Percentiles rank a stretch among this genome's conserved stretches.
These are phyloP conservation scores for Peucedramus taeniatus DNA, from an alignment of 2,113 vertebrate genomes.

Conservation along the genomic window DNA sequence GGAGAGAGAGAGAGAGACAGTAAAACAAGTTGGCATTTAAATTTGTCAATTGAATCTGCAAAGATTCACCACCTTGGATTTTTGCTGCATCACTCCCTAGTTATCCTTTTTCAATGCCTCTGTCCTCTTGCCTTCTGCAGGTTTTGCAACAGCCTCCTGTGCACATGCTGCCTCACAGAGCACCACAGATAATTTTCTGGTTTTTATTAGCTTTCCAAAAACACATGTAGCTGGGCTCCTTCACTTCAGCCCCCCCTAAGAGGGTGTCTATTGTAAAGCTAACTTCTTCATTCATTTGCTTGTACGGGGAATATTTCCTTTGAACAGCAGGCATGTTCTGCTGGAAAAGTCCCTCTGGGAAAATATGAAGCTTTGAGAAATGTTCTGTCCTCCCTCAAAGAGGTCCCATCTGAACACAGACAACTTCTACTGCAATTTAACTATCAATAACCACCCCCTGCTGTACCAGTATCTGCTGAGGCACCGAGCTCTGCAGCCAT, in stretches of 20 bases:
- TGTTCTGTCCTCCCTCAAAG: constrained; percentile 49
- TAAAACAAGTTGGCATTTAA: not conserved
- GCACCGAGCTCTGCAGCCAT: constrained; percentile 31
- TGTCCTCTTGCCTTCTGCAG: not conserved
- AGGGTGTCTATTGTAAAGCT: constrained; percentile 38
- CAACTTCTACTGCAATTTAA: constrained; percentile 33
- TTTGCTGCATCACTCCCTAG: constrained; percentile 30
- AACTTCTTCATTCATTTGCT: constrained; percentile 47
- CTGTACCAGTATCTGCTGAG: constrained; percentile 12
- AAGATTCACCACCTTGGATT: not conserved
- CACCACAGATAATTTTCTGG: constrained; percentile 23
- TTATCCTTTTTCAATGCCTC: not conserved
- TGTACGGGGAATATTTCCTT: constrained; percentile 49
- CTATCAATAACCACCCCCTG: constrained; percentile 1
- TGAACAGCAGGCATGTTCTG: constrained; percentile 54
- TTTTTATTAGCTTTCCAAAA: constrained; percentile 43
- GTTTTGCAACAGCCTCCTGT: not conserved
- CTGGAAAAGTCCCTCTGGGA: constrained; percentile 47
- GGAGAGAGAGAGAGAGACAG: not conserved
- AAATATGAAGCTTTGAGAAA: constrained; percentile 61
- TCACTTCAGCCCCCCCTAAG: constrained; percentile 36
- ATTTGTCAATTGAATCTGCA: constrained; percentile 10
- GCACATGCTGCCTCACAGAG: not conserved
- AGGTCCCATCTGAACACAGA: constrained; percentile 40
- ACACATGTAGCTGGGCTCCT: constrained; percentile 20